phyloP scores from a whole-genome alignment of 2,888 invertebrate species.

The Eudemis profundana region DNA sequence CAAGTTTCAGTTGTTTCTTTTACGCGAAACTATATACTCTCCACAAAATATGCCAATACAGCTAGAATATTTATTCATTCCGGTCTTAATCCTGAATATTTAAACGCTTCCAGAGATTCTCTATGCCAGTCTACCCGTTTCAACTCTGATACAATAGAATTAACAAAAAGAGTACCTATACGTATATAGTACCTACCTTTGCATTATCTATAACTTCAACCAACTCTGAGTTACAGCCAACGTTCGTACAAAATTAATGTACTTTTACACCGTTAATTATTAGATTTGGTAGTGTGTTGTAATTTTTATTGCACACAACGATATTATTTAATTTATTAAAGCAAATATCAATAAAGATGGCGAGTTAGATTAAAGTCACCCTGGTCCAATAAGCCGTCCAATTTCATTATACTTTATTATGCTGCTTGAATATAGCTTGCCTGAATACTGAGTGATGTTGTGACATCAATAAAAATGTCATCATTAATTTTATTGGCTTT shows the following conservation, averaged over 20 bases:
- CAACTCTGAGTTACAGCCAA: background rate
- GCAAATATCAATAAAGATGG: conserved; percentile 21
- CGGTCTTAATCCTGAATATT: background rate
- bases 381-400: conserved; percentile 36
- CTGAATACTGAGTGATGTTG: conserved; percentile 51
- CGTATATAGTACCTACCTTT: too few species aligned
- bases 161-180: background rate
- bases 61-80: conserved; percentile 14
- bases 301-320: background rate
- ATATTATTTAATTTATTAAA: background rate
- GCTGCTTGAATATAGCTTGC: conserved; percentile 36
- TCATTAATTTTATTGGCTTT: conserved; percentile 44
- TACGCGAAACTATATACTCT: conserved; percentile 27
- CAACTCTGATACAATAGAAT: background rate
- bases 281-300: background rate
- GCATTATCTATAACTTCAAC: too few species aligned
- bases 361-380: conserved; percentile 29
- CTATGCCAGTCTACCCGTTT: background rate
- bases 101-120: background rate
- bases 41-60: conserved; percentile 26
- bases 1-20: conserved; percentile 30
- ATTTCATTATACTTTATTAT: conserved; percentile 52
- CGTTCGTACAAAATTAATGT: background rate
- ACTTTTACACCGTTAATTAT: too few species aligned
- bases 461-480: conserved; percentile 51